These are phyloP conservation scores for Melieria picta DNA, from an alignment of 2,888 invertebrate species.

Conservation along the genomic window DNA sequence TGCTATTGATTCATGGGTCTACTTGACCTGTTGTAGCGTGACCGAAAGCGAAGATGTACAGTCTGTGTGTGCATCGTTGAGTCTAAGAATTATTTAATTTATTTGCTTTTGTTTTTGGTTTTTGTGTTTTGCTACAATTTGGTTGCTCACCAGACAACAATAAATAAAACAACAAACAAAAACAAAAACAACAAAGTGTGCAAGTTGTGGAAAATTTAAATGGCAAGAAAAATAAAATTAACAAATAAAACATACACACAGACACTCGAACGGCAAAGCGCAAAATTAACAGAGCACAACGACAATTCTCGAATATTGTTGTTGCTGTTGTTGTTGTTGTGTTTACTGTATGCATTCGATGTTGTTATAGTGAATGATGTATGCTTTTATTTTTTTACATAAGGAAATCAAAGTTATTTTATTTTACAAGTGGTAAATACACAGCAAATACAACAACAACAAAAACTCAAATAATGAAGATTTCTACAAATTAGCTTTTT, in stretches of 20 bases:
- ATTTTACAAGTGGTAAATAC: background rate
- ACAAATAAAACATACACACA: slow-evolving; percentile 3
- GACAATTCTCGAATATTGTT: slow-evolving; percentile 41
- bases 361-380: background rate
- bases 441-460: too few relatives aligned
- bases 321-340: slow-evolving; percentile 27
- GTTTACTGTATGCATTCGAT: background rate
- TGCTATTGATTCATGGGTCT: too few relatives aligned
- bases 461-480: too few relatives aligned
- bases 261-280: background rate
- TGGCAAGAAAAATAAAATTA: slow-evolving; percentile 43
- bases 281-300: slow-evolving; percentile 59
- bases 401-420: slow-evolving; percentile 33
- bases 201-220: slow-evolving; percentile 42
- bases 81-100: slow-evolving; percentile 46
- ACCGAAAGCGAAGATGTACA: too few relatives aligned
- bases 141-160: too few relatives aligned
- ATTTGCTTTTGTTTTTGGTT: slow-evolving; percentile 1
- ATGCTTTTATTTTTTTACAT: slow-evolving; percentile 13
- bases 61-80: background rate
- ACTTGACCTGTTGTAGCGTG: too few relatives aligned
- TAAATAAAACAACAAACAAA: background rate
- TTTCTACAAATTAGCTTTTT: too few relatives aligned
- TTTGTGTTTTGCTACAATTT: too few relatives aligned
- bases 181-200: background rate